A percentile compares a stretch with the other conserved stretches of the same genome.
Evolutionary conservation across 2,888 invertebrate species (phyloP).

Genomic region (Eledone cirrhosa): DNA sequence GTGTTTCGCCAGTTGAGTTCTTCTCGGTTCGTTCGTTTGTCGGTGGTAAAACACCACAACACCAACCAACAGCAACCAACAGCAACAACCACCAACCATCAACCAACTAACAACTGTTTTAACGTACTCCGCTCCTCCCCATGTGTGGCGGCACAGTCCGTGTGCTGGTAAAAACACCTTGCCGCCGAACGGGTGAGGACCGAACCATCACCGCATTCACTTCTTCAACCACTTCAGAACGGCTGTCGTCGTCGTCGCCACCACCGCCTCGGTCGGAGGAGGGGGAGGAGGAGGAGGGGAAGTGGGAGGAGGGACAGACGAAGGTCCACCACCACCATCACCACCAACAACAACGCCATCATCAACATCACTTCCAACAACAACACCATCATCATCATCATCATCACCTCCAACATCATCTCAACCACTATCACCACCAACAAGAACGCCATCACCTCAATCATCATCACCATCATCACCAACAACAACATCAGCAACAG

Average conservation of each 20-base stretch:
- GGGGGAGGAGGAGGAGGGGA: slow-evolving; percentile 10
- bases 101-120: too few species aligned
- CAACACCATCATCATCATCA: background rate
- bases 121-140: slow-evolving; percentile 10
- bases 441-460: background rate
- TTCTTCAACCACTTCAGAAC: background rate
- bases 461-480: background rate
- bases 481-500: background rate
- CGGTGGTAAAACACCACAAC: background rate
- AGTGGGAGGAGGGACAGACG: background rate
- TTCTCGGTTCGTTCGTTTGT: too few species aligned
- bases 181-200: slow-evolving; percentile 20
- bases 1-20: background rate
- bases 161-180: slow-evolving; percentile 24
- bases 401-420: background rate
- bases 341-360: background rate
- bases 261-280: background rate
- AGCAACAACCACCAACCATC: too few species aligned
- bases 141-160: slow-evolving; percentile 26
- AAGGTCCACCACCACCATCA: slow-evolving; percentile 11
- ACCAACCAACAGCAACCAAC: background rate
- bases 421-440: background rate
- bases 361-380: background rate
- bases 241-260: background rate
- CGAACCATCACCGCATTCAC: background rate